phyloP scores from a whole-genome alignment of 2,113 vertebrate genomes.

The Strix uralensis region DNA sequence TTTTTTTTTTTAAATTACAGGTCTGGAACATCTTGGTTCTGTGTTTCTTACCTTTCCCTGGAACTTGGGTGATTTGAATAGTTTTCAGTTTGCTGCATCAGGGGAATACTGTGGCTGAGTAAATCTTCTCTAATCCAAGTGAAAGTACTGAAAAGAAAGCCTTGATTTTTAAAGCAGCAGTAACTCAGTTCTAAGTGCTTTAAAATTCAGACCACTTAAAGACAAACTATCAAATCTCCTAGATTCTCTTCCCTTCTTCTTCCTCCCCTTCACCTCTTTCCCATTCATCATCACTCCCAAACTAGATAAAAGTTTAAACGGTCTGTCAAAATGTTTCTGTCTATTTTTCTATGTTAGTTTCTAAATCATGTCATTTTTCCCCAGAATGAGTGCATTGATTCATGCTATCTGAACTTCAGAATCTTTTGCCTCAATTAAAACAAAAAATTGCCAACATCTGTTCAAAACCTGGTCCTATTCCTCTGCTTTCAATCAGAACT shows the following conservation, averaged over 20 bases:
- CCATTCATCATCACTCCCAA: neutral
- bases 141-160: neutral
- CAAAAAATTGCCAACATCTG: neutral
- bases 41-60: neutral
- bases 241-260: neutral
- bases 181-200: neutral
- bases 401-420: neutral
- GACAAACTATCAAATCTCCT: neutral
- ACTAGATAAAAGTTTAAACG: slow-evolving; percentile 1
- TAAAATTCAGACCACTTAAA: neutral
- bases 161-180: neutral
- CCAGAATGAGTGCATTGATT: slow-evolving; percentile 1
- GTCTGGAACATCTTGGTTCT: neutral
- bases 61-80: neutral
- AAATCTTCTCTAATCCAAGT: neutral
- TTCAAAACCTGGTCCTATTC: neutral
- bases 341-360: neutral
- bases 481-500: neutral
- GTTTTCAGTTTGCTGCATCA: neutral
- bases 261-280: neutral
- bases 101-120: neutral
- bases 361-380: neutral
- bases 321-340: neutral
- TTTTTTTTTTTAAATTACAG: neutral
- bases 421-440: neutral